These are phyloP conservation scores for Galago senegalensis DNA, from an alignment of 2,797 vertebrate species.

Conservation along the genomic window DNA sequence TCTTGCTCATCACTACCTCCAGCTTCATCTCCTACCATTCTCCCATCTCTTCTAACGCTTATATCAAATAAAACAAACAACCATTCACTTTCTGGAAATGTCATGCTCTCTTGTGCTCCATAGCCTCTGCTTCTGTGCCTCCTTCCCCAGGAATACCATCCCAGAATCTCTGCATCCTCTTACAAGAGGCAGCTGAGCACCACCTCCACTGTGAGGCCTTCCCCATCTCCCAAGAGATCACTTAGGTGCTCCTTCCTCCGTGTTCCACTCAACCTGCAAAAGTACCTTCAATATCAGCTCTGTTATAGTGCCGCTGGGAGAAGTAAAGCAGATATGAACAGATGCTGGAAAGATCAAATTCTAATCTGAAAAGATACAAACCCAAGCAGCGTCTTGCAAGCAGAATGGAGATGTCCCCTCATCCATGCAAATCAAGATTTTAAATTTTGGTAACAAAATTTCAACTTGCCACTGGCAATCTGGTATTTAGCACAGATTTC, in stretches of 20 bases:
- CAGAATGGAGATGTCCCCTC: conserved; percentile 18
- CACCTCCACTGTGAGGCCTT: not conserved
- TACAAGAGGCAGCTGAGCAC: not conserved
- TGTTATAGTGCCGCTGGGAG: not conserved
- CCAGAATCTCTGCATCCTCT: not conserved
- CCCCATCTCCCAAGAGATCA: not conserved
- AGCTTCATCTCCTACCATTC: not conserved
- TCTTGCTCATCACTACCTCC: not conserved
- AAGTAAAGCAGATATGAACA: not conserved
- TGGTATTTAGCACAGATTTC: conserved; percentile 79
- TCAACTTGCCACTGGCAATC: conserved; percentile 72
- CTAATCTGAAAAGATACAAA: conserved; percentile 67
- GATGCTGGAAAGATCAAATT: conserved; percentile 71
- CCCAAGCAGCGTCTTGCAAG: not conserved
- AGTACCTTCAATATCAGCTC: not conserved
- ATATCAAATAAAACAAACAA: not conserved
- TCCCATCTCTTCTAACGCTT: not conserved
- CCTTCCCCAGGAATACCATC: not conserved
- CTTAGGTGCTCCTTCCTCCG: not conserved
- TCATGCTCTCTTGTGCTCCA: not conserved
- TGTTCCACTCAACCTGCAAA: not conserved
- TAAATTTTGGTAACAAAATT: conserved; percentile 68
- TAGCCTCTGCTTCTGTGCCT: not conserved
- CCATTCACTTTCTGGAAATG: not conserved
- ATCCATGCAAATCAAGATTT: conserved; percentile 54